These are phyloP conservation scores for Halocynthia roretzi DNA, from an alignment of 23 tunicate genomes.

Conservation along the genomic window DNA sequence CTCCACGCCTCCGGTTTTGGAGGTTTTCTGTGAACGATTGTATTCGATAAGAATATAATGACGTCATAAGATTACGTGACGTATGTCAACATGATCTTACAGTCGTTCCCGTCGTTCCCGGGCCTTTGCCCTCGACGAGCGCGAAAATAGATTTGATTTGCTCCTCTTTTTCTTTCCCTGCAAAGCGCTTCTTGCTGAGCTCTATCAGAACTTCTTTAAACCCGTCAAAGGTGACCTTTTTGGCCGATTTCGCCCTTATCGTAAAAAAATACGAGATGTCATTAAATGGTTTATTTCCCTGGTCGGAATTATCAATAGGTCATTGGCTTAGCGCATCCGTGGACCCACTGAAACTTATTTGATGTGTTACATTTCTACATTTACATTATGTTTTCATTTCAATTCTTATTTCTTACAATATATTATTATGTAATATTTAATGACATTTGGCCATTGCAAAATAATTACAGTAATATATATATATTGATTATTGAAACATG, in stretches of 20 bases:
- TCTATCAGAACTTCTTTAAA: constrained; percentile 15
- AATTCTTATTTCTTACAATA: no score
- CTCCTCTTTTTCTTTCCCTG: neutral
- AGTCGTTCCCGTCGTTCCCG: constrained; percentile 15
- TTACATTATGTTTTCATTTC: no score
- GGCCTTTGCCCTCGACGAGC: constrained; percentile 17
- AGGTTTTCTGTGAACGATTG: constrained; percentile 47
- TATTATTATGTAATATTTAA: no score
- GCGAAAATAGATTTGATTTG: neutral
- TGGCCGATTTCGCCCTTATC: constrained; percentile 22
- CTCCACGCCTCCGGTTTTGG: constrained; percentile 78
- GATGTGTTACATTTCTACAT: no score
- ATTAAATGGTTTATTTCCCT: neutral
- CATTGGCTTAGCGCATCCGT: no score
- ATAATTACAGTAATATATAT: no score
- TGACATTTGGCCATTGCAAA: no score
- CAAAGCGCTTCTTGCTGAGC: constrained; percentile 22
- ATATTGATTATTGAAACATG: no score
- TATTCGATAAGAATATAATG: neutral
- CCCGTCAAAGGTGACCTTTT: constrained; percentile 23
- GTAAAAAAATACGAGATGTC: constrained; percentile 3
- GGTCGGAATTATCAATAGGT: neutral
- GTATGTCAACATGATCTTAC: constrained; percentile 1
- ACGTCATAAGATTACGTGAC: neutral
- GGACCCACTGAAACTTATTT: neutral